Percentiles rank a stretch among this genome's conserved stretches.
Evolutionary conservation across 1,140 invertebrate genomes (phyloP).

Genomic region (Camponotus pennsylvanicus): DNA sequence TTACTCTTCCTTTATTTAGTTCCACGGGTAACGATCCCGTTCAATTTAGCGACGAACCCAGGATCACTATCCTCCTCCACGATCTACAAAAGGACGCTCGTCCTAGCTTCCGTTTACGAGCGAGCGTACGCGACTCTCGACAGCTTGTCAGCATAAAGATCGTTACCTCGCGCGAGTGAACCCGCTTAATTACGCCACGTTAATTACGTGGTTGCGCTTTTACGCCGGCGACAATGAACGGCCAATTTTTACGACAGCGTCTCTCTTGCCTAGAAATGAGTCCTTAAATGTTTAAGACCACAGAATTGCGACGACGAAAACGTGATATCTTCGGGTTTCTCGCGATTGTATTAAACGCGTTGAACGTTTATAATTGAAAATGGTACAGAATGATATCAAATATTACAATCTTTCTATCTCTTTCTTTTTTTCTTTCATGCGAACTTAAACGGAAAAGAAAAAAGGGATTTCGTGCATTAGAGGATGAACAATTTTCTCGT

Average conservation of each 20-base stretch:
- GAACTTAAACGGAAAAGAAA: conserved; percentile 9
- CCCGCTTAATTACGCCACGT: conserved; percentile 58
- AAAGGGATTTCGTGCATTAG: conserved; percentile 13
- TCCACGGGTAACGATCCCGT: conserved; percentile 45
- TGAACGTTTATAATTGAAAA: not conserved
- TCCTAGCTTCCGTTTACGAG: conserved; percentile 46
- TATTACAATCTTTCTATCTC: not conserved
- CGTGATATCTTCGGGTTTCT: conserved; percentile 19
- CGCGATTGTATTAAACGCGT: not conserved
- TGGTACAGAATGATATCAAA: not conserved
- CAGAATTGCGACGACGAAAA: conserved; percentile 30
- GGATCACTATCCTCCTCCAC: conserved; percentile 14
- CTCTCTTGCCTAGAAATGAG: conserved; percentile 30
- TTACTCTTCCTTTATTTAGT: conserved; percentile 33
- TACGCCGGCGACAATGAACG: conserved; percentile 45
- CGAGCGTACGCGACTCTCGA: conserved; percentile 37
- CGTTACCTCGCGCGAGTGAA: conserved; percentile 38
- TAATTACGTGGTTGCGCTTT: conserved; percentile 60
- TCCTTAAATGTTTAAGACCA: conserved; percentile 2
- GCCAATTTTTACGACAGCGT: conserved; percentile 49
- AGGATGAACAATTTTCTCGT: conserved; percentile 6
- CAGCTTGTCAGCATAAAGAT: conserved; percentile 63
- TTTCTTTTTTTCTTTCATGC: not conserved
- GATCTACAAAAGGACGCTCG: conserved; percentile 53
- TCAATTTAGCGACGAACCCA: conserved; percentile 66